A percentile compares a stretch with the other conserved stretches of the same genome.
These are phyloP conservation scores for Cylas formicarius DNA, from an alignment of 1,140 invertebrate species.

Conservation along the genomic window DNA sequence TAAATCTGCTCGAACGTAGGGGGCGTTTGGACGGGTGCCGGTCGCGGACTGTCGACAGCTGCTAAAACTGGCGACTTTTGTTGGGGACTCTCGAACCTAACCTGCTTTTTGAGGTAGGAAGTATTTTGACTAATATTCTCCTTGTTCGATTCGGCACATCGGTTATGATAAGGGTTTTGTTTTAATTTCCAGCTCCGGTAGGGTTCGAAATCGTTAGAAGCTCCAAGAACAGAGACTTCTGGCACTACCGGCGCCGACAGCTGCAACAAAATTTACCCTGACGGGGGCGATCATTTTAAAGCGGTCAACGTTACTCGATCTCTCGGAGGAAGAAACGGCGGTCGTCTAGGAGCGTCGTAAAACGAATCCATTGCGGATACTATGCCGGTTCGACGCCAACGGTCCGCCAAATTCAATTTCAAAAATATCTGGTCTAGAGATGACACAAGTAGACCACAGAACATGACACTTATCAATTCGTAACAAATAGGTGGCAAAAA, in stretches of 20 bases:
- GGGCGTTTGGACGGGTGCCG: constrained; percentile 4
- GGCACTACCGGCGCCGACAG: constrained; percentile 28
- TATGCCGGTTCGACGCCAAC: too few species aligned
- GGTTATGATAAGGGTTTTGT: constrained; percentile 4
- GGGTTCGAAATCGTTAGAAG: constrained; percentile 14
- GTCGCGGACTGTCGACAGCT: too few species aligned
- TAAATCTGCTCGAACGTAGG: constrained; percentile 36
- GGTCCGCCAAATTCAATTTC: too few species aligned
- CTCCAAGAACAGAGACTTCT: constrained; percentile 32
- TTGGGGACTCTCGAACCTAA: constrained; percentile 26
- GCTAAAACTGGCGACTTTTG: constrained; percentile 13
- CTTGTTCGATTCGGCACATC: constrained; percentile 2
- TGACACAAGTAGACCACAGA: too few species aligned
- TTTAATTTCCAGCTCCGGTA: constrained; percentile 31
- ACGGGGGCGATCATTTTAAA: too few species aligned
- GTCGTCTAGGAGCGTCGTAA: constrained; percentile 33
- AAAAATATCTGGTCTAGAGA: too few species aligned
- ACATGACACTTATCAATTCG: too few species aligned
- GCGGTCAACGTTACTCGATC: constrained; percentile 34
- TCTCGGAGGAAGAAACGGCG: constrained; percentile 24
- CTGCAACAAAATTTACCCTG: too few species aligned
- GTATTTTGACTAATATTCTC: constrained; percentile 5
- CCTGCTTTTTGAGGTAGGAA: constrained; percentile 27
- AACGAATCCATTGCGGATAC: constrained; percentile 42
- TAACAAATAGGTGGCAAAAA: too few species aligned